Evolutionary conservation across 2,888 invertebrate genomes (phyloP), one percentile per base, ranked within the genome.

Genomic region (Prenolepis imparis): DNA sequence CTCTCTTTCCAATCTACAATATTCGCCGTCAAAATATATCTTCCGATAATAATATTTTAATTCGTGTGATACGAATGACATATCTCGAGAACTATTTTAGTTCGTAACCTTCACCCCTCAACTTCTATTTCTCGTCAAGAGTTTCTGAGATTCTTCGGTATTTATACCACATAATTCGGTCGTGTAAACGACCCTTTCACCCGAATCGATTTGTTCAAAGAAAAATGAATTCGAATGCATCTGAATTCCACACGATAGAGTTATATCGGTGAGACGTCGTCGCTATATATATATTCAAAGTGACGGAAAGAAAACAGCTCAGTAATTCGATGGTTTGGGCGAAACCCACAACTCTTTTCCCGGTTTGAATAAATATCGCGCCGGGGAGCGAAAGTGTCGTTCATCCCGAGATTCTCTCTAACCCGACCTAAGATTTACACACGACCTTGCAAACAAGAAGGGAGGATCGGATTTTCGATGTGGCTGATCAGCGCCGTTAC

Each of bases 321-420:
- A 32, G 77, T 88, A 86, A 88, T 80, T 86, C 57, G 86, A 88
- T 86, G 84, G 75, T 66, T 87, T 74, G 74, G 57, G 64, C 68
- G 61, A 70, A 81, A 81, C 73, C 80, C 73, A 28, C 12, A 57
- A 66, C 67, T 86, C 44, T 41, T 64, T n/a, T 57, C 80, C 36
- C 63, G 39, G 41, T 61, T 74, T 67, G 59, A 72, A 80, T 88
- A 88, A 85, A 74, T 77, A 83, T 84, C 87, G 61, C 77, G 68
- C 36, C 61, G 68, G 64, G 75, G 52, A 80, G 55, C 78, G 72
- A 36, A 75, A 57, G 63, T 72, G 61, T 68, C 81, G 73, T 82
- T 80, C 70, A 63, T 78, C 59, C 64, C 57, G 78, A 66, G 52
- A n/a, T 52, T 83, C 24, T 52, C n/a, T 75, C 41, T 44, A 41